These are phyloP conservation scores for Drosophila sechellia DNA, from an alignment of 1,140 invertebrate species.

Conservation along the genomic window DNA sequence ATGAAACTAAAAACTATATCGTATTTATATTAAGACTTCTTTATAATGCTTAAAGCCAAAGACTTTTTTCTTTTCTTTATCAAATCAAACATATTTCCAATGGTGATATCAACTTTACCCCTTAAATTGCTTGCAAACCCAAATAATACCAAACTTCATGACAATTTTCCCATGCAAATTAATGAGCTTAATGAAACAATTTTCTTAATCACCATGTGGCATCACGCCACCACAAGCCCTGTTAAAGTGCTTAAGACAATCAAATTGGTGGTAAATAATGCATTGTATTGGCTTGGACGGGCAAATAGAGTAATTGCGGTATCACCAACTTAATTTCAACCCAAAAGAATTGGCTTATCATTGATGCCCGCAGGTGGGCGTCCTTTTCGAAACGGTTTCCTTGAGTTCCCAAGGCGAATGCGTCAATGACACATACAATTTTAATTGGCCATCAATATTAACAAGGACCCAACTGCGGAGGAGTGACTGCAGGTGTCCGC, in stretches of 20 bases:
- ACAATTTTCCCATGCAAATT: conserved; percentile 2
- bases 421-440: conserved; percentile 35
- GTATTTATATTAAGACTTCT: too few species aligned
- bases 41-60: too few species aligned
- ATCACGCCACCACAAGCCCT: not conserved
- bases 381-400: not conserved
- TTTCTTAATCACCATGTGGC: conserved; percentile 14
- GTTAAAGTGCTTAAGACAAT: not conserved
- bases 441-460: conserved; percentile 52
- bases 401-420: conserved; percentile 7
- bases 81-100: too few species aligned
- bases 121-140: too few species aligned
- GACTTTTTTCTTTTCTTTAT: too few species aligned
- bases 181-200: conserved; percentile 10
- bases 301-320: not conserved
- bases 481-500: conserved; percentile 34
- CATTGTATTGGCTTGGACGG: not conserved
- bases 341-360: not conserved
- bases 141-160: too few species aligned
- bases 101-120: not conserved
- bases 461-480: conserved; percentile 20
- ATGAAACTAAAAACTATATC: too few species aligned
- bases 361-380: not conserved
- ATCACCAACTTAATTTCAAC: not conserved
- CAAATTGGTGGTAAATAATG: not conserved